Evolutionary conservation across 2,888 invertebrate genomes (phyloP).

Genomic region (Lasioglossum leucozonium): DNA sequence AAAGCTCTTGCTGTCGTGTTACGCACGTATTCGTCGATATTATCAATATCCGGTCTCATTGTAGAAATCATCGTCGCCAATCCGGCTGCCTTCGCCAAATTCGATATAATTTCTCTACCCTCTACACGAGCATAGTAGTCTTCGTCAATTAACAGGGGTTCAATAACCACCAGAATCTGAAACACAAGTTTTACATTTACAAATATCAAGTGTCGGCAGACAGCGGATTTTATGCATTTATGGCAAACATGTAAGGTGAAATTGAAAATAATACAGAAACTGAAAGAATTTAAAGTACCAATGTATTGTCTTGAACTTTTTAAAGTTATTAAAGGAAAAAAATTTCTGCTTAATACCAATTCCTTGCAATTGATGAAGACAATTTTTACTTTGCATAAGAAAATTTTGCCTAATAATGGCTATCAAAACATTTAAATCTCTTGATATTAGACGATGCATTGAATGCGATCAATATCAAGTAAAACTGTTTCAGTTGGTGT

Average conservation of each 20-base stretch:
- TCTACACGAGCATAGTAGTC: slow-evolving; percentile 99
- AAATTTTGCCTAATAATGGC: too few relatives aligned
- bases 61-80: slow-evolving; percentile 99
- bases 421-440: too few relatives aligned
- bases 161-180: slow-evolving; percentile 98
- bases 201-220: background rate
- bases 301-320: too few relatives aligned
- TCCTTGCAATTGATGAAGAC: too few relatives aligned
- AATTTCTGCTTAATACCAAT: too few relatives aligned
- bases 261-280: background rate
- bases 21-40: slow-evolving; percentile 99
- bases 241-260: background rate
- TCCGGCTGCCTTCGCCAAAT: slow-evolving; percentile 99
- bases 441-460: too few relatives aligned
- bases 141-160: slow-evolving; percentile 99
- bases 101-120: slow-evolving; percentile 99
- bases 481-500: too few relatives aligned
- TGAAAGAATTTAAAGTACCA: background rate
- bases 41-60: slow-evolving; percentile 99
- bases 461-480: too few relatives aligned
- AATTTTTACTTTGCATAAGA: too few relatives aligned
- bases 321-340: too few relatives aligned
- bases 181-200: slow-evolving; percentile 48
- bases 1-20: slow-evolving; percentile 99
- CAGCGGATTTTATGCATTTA: background rate